Conservation (phyloP, 2,113 vertebrate genomes). For the Saguinus midas region DNA sequence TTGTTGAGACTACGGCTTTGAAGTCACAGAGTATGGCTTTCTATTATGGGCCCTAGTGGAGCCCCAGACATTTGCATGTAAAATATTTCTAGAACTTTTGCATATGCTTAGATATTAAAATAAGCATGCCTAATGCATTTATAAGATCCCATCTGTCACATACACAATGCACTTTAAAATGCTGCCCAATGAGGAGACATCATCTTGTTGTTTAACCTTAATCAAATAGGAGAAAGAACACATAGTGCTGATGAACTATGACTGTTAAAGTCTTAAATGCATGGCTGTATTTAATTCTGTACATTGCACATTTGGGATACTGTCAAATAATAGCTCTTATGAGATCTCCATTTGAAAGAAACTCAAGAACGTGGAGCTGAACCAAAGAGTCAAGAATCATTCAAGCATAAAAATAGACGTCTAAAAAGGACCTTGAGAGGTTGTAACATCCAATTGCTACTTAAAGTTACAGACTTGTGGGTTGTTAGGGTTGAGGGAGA, state of each 20-base stretch:
- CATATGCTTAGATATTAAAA: conserved; percentile 76
- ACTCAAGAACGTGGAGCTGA: conserved; percentile 35
- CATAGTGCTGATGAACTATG: conserved; percentile 37
- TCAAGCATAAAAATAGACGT: conserved; percentile 56
- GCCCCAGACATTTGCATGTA: conserved; percentile 70
- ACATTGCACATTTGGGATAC: conserved; percentile 55
- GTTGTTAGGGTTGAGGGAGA: background rate
- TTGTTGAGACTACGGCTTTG: conserved; percentile 66
- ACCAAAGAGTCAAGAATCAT: conserved; percentile 46
- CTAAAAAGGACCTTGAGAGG: conserved; percentile 52
- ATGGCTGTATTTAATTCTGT: conserved; percentile 60
- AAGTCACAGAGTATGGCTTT: conserved; percentile 67
- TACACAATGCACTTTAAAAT: conserved; percentile 64
- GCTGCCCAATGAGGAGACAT: conserved; percentile 57
- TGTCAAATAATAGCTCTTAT: conserved; percentile 62
- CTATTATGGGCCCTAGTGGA: conserved; percentile 62
- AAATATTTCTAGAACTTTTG: conserved; percentile 75
- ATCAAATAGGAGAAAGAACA: conserved; percentile 58
- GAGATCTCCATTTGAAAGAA: conserved; percentile 69
- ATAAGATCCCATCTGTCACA: conserved; percentile 72
- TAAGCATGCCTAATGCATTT: conserved; percentile 73
- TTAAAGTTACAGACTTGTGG: background rate
- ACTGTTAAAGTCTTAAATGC: conserved; percentile 42
- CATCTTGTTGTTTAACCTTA: conserved; percentile 69
- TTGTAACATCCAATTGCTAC: background rate